Conservation (phyloP, 2,797 vertebrate genomes). For the Champsocephalus gunnari region DNA sequence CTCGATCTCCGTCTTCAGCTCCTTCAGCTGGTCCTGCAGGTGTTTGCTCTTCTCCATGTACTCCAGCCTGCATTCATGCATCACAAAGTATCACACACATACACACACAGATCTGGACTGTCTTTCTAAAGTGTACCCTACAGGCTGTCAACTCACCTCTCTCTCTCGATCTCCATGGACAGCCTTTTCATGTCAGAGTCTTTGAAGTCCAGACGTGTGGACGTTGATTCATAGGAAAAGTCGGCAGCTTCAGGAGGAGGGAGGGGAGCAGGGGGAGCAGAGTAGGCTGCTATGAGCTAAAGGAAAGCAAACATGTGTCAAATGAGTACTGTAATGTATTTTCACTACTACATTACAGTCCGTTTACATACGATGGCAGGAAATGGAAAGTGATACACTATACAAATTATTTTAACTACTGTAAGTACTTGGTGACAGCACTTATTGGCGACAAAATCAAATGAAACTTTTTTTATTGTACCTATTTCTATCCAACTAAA, state of each 20-base stretch:
- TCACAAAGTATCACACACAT: constrained; percentile 2
- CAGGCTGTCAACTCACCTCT: constrained; percentile 81
- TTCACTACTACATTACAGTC: neutral
- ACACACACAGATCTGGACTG: neutral
- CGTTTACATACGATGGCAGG: neutral
- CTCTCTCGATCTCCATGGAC: constrained; percentile 94
- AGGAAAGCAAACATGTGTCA: constrained; percentile 23
- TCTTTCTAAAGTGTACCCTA: neutral
- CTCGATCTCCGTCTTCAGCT: constrained; percentile 92
- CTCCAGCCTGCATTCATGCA: constrained; percentile 83
- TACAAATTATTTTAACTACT: neutral
- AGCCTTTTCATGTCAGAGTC: constrained; percentile 94
- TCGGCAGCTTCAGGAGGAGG: constrained; percentile 81
- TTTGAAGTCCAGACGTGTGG: constrained; percentile 88
- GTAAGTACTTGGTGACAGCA: neutral
- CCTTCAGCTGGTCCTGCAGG: constrained; percentile 93
- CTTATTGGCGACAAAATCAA: neutral
- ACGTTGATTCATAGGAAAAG: constrained; percentile 79
- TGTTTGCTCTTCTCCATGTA: constrained; percentile 95
- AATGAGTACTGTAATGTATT: neutral
- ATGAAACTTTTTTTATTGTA: neutral
- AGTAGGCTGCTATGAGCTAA: constrained; percentile 86
- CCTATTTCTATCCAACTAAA: neutral
- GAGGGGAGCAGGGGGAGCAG: constrained; percentile 77
- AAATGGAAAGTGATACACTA: neutral